Evolutionary conservation across 1,140 invertebrate species (phyloP).

Genomic region (Pseudachorutes palmiensis): DNA sequence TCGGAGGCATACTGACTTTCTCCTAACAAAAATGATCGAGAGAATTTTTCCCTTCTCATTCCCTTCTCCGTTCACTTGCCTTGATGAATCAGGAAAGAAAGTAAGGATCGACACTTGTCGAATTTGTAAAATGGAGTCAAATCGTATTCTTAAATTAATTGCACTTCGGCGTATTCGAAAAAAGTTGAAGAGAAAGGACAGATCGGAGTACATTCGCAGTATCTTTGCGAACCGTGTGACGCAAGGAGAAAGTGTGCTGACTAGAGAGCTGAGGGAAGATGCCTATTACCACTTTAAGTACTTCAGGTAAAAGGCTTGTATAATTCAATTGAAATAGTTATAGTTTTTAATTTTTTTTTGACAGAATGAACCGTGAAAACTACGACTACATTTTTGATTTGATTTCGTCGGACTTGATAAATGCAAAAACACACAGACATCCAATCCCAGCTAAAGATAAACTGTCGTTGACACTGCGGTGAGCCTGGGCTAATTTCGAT

Average conservation of each 20-base stretch:
- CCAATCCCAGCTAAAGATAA: not conserved
- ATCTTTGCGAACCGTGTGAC: not conserved
- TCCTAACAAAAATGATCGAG: not conserved
- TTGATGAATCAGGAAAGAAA: not conserved
- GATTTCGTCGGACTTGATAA: not conserved
- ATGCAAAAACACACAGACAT: not conserved
- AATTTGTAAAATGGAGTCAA: not conserved
- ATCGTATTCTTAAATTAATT: not conserved
- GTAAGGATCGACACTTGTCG: not conserved
- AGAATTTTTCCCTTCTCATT: not conserved
- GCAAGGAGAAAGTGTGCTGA: not conserved
- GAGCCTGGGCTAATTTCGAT: not conserved
- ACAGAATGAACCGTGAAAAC: slow-evolving; percentile 14
- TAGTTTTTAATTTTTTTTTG: not conserved
- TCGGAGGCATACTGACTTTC: not conserved
- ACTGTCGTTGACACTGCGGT: slow-evolving; percentile 8
- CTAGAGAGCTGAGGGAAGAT: not conserved
- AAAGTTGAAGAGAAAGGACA: not conserved
- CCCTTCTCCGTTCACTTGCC: not conserved
- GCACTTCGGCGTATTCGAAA: not conserved
- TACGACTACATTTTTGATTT: slow-evolving; percentile 3
- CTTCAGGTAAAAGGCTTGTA: slow-evolving; percentile 11
- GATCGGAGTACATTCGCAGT: not conserved
- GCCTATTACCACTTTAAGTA: not conserved
- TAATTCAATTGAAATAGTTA: not conserved